A percentile compares a stretch with the other conserved stretches of the same genome.
phyloP scores from a whole-genome alignment of 1,140 invertebrate genomes.

The Streblospio benedicti region DNA sequence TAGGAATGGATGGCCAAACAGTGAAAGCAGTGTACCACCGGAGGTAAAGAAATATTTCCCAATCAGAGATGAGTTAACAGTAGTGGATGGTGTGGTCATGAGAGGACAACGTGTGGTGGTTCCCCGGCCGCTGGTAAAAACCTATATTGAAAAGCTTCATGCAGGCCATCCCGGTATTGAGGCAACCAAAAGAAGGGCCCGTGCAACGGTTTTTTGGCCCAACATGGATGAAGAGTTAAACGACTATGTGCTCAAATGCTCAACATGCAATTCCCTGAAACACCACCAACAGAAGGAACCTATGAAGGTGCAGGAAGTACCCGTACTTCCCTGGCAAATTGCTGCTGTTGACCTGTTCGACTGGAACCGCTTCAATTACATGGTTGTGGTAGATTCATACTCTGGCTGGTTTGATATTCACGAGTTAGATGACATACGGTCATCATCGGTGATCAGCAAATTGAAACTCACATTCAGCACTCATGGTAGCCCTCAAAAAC shows the following conservation, averaged over 20 bases:
- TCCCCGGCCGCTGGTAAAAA: conserved; percentile 4
- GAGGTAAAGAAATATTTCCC: conserved; percentile 11
- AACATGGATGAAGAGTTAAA: conserved; percentile 24
- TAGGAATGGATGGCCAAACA: background rate
- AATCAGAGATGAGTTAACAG: conserved; percentile 20
- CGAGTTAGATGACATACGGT: background rate
- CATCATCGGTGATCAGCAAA: conserved; percentile 1
- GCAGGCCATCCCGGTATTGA: conserved; percentile 20
- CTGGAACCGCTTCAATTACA: too few relatives aligned
- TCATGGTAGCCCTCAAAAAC: background rate
- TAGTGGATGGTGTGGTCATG: conserved; percentile 19
- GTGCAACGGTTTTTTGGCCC: conserved; percentile 22
- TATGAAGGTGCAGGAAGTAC: background rate
- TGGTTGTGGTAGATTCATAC: conserved; percentile 6
- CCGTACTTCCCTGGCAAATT: background rate
- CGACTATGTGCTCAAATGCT: conserved; percentile 18
- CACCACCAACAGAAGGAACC: background rate
- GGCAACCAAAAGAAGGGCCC: conserved; percentile 16
- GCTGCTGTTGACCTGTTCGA: background rate
- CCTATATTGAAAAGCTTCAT: conserved; percentile 21
- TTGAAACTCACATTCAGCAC: background rate
- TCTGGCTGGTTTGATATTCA: conserved; percentile 8
- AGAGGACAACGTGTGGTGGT: conserved; percentile 22
- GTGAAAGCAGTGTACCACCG: too few relatives aligned
- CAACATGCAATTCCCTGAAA: conserved; percentile 18